These are phyloP conservation scores for Hiodon alosoides DNA, from an alignment of 2,113 vertebrate species.

Conservation along the genomic window DNA sequence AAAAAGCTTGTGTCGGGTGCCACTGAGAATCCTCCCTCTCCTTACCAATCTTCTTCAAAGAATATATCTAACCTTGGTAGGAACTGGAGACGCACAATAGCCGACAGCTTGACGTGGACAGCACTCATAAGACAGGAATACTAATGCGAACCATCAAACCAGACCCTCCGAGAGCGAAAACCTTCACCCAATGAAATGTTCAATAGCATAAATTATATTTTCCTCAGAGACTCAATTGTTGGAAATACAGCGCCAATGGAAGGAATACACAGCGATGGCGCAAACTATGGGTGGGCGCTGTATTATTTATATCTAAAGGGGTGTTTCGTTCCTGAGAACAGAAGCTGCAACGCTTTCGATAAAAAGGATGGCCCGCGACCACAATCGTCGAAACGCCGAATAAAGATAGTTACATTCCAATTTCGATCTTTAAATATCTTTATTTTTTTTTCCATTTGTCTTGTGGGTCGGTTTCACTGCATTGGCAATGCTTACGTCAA, in stretches of 20 bases:
- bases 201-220: slow-evolving; percentile 51
- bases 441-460: too few relatives aligned
- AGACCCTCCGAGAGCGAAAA: slow-evolving; percentile 44
- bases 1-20: slow-evolving; percentile 31
- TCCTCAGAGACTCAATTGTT: slow-evolving; percentile 52
- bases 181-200: slow-evolving; percentile 45
- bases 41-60: slow-evolving; percentile 44
- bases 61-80: slow-evolving; percentile 65
- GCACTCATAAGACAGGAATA: slow-evolving; percentile 71
- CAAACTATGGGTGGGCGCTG: not conserved
- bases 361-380: not conserved
- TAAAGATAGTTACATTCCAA: too few relatives aligned
- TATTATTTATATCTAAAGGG: not conserved
- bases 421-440: too few relatives aligned
- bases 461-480: too few relatives aligned
- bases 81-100: slow-evolving; percentile 62
- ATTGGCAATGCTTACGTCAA: too few relatives aligned
- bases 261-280: not conserved
- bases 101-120: slow-evolving; percentile 72
- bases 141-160: slow-evolving; percentile 62
- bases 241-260: slow-evolving; percentile 46
- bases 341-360: not conserved
- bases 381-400: not conserved
- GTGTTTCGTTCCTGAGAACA: not conserved
- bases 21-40: slow-evolving; percentile 29